Conservation (phyloP, 1,140 invertebrate genomes). For the Gonatopus flavifemur region DNA sequence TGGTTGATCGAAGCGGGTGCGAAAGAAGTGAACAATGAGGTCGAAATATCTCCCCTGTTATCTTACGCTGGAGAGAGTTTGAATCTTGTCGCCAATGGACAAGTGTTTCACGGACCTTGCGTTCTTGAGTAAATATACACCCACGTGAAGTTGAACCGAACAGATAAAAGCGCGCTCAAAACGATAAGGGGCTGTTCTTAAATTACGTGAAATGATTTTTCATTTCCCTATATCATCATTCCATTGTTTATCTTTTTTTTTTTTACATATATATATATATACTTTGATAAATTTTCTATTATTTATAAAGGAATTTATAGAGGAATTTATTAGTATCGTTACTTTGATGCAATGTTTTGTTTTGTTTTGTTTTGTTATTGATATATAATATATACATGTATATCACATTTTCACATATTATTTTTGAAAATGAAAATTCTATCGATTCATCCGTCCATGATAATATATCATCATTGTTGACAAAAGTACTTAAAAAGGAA, state of each 20-base stretch:
- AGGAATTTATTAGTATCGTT: too few relatives aligned
- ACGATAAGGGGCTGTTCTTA: not conserved
- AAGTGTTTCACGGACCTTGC: conserved; percentile 69
- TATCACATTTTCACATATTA: too few relatives aligned
- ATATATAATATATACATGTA: too few relatives aligned
- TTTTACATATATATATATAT: not conserved
- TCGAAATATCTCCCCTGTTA: conserved; percentile 90
- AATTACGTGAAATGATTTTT: not conserved
- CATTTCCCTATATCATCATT: not conserved
- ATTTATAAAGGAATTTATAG: too few relatives aligned
- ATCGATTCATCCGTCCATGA: too few relatives aligned
- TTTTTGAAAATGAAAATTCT: too few relatives aligned
- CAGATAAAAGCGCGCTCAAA: not conserved
- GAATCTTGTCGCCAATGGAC: conserved; percentile 64
- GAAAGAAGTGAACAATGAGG: conserved; percentile 63
- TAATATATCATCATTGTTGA: too few relatives aligned
- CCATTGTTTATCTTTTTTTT: too few relatives aligned
- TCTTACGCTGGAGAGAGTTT: conserved; percentile 90
- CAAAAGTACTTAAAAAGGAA: too few relatives aligned
- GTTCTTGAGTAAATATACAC: conserved; percentile 36
- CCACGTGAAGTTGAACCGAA: not conserved
- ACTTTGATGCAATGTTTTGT: too few relatives aligned
- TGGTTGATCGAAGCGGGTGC: conserved; percentile 87
- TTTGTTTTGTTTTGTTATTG: too few relatives aligned
- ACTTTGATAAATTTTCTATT: too few relatives aligned